Evolutionary conservation across 2,113 vertebrate genomes (phyloP).

Genomic region (Polypterus senegalus): DNA sequence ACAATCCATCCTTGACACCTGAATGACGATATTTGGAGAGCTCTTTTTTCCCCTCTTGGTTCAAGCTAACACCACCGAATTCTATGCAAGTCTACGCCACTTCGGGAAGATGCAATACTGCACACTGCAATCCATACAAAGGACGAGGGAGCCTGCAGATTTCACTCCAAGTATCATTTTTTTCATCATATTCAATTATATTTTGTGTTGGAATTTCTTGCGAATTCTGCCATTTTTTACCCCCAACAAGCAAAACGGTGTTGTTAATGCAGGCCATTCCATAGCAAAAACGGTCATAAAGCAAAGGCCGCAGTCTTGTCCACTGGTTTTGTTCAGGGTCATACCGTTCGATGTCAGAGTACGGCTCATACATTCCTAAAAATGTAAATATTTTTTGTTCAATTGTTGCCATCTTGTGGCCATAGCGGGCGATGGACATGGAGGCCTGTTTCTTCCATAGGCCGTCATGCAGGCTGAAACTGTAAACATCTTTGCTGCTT

Average conservation of each 20-base stretch:
- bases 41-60: no score
- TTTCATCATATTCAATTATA: slow-evolving; percentile 74
- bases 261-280: slow-evolving; percentile 63
- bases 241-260: slow-evolving; percentile 70
- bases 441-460: slow-evolving; percentile 63
- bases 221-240: slow-evolving; percentile 76
- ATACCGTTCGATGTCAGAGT: slow-evolving; percentile 84
- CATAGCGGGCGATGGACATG: slow-evolving; percentile 79
- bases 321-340: slow-evolving; percentile 61
- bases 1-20: no score
- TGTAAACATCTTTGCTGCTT: slow-evolving; percentile 61
- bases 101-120: slow-evolving; percentile 60
- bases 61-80: neutral
- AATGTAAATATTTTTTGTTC: slow-evolving; percentile 73
- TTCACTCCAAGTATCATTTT: slow-evolving; percentile 76
- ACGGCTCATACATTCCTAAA: slow-evolving; percentile 80
- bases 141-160: slow-evolving; percentile 68
- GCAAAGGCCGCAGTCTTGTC: slow-evolving; percentile 68
- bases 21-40: no score
- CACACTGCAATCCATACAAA: slow-evolving; percentile 71
- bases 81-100: slow-evolving; percentile 13
- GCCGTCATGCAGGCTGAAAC: slow-evolving; percentile 34
- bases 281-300: slow-evolving; percentile 73
- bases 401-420: slow-evolving; percentile 74
- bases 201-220: slow-evolving; percentile 66